Percentiles rank a stretch among this genome's conserved stretches.
Evolutionary conservation across 2,113 vertebrate species (phyloP).

Genomic region (Passer montanus): DNA sequence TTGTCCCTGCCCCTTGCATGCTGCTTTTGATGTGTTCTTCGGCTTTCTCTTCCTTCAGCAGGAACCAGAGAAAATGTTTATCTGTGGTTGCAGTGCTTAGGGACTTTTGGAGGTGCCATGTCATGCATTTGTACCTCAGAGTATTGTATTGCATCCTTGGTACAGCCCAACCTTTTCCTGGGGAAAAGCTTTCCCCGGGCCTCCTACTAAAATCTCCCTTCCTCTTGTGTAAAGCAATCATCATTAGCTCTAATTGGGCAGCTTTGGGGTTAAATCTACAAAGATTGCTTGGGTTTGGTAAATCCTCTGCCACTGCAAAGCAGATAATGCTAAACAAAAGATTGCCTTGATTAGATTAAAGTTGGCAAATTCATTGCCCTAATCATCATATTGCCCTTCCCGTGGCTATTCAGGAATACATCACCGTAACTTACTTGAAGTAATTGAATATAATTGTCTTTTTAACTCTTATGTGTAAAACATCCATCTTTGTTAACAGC

Average conservation of each 20-base stretch:
- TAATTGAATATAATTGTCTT: constrained; percentile 72
- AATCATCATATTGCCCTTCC: constrained; percentile 48
- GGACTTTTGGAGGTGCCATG: background rate
- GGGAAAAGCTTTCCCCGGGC: background rate
- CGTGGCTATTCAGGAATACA: constrained; percentile 52
- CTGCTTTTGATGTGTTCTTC: background rate
- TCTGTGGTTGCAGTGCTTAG: background rate
- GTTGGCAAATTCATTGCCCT: constrained; percentile 61
- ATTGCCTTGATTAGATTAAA: constrained; percentile 59
- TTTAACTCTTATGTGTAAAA: constrained; percentile 55
- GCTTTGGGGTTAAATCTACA: constrained; percentile 49
- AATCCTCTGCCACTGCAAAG: constrained; percentile 58
- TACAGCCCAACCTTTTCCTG: background rate
- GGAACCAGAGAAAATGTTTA: background rate
- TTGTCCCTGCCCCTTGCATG: background rate
- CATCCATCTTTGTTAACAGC: constrained; percentile 59
- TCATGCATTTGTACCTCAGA: fast-evolving
- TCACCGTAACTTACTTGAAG: constrained; percentile 59
- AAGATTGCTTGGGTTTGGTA: constrained; percentile 55
- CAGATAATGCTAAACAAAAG: constrained; percentile 58
- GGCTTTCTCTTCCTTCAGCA: background rate
- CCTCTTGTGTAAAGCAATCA: background rate
- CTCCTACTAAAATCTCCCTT: background rate
- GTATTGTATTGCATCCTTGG: background rate
- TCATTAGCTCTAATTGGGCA: constrained; percentile 17